Percentiles rank a stretch among this genome's conserved stretches.
phyloP scores from a whole-genome alignment of 2,113 vertebrate species.

The Montifringilla adamsi region DNA sequence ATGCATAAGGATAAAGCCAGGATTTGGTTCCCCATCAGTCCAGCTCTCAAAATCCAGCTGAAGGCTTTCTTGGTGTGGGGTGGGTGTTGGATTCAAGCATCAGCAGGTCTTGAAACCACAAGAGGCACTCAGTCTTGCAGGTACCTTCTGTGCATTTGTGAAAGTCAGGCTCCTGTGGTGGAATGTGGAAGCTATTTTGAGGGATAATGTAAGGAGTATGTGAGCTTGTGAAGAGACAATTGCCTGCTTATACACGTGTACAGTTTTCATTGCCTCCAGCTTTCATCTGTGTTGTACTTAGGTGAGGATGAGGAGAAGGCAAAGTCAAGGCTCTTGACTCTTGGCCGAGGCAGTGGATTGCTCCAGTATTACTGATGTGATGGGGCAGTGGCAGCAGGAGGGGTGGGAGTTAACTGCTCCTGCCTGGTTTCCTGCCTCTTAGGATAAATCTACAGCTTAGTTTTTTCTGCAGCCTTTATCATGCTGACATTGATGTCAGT shows the following conservation, averaged over 20 bases:
- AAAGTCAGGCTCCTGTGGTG: not conserved
- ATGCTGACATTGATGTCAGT: not conserved
- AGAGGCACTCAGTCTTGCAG: not conserved
- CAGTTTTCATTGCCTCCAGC: not conserved
- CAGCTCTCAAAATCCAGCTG: not conserved
- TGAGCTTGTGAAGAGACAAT: not conserved
- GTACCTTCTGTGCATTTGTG: not conserved
- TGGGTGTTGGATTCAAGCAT: not conserved
- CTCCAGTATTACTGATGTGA: fast-evolving
- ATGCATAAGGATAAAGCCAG: not conserved
- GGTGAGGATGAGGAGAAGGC: not conserved
- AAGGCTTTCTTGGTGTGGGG: not conserved
- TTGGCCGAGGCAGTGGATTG: not conserved
- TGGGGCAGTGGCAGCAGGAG: not conserved
- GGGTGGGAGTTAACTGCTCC: not conserved
- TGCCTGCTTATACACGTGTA: fast-evolving
- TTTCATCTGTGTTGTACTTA: not conserved
- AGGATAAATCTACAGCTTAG: not conserved
- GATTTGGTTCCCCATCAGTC: not conserved
- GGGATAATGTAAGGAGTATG: fast-evolving
- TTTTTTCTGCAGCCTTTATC: not conserved
- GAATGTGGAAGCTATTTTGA: fast-evolving
- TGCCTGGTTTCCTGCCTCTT: not conserved
- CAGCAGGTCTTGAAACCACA: not conserved
- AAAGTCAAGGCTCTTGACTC: not conserved